These are phyloP conservation scores for Turritopsis rubra DNA, from an alignment of 30 jellyfish, hydroid and myxozoan species.

Conservation along the genomic window DNA sequence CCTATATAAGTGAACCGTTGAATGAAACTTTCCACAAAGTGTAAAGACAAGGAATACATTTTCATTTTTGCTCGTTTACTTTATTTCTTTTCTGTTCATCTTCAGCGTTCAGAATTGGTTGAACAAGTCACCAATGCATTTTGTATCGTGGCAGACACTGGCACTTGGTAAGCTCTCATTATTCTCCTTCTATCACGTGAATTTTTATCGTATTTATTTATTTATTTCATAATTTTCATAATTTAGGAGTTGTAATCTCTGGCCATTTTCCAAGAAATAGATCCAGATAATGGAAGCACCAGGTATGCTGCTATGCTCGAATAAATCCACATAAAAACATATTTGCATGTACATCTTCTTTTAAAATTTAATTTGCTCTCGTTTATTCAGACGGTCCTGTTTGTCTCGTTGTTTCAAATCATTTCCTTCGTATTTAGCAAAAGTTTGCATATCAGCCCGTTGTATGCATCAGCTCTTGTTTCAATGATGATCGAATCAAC, in stretches of 20 bases:
- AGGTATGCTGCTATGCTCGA: constrained; percentile 24
- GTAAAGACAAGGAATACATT: too few species aligned
- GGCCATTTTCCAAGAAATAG: constrained; percentile 47
- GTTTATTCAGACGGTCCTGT: too few species aligned
- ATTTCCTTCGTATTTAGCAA: constrained; percentile 27
- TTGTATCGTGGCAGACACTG: constrained; percentile 79
- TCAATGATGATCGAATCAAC: constrained; percentile 68
- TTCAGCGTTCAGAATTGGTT: constrained; percentile 69
- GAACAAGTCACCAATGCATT: constrained; percentile 81
- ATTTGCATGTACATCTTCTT: too few species aligned
- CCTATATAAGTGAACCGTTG: too few species aligned
- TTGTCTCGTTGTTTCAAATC: not conserved
- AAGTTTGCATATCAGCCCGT: constrained; percentile 21
- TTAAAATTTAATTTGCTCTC: too few species aligned
- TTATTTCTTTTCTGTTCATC: not conserved
- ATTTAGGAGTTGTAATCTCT: constrained; percentile 60
- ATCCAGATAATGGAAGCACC: constrained; percentile 21
- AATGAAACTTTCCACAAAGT: too few species aligned
- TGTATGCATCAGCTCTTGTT: constrained; percentile 52
- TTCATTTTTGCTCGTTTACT: not conserved
- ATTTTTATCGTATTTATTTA: not conserved
- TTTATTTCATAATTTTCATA: not conserved
- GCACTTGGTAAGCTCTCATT: constrained; percentile 70
- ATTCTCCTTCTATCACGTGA: too few species aligned
- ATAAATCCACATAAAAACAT: too few species aligned